Percentiles rank a stretch among this genome's conserved stretches.
Evolutionary conservation across 2,888 invertebrate genomes (phyloP).

Genomic region (Cephalotes varians): DNA sequence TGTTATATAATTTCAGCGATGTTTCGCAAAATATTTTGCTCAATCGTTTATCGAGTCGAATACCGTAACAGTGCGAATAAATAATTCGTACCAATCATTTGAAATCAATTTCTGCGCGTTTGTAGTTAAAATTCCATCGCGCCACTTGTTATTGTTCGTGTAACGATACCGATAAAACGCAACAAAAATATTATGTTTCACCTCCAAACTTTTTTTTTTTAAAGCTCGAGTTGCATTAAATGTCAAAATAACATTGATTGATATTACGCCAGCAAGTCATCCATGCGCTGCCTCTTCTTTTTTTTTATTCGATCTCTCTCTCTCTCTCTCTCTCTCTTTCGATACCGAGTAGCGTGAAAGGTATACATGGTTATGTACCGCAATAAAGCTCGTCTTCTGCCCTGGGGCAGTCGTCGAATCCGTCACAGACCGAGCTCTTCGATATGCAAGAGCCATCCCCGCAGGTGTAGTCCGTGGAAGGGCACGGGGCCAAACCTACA

Average conservation of each 20-base stretch:
- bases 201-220: constrained; percentile 24
- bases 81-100: constrained; percentile 44
- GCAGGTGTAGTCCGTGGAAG: constrained; percentile 89
- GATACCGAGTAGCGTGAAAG: constrained; percentile 37
- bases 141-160: constrained; percentile 35
- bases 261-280: constrained; percentile 17
- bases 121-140: constrained; percentile 40
- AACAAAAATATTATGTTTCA: constrained; percentile 44
- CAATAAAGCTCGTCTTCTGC: constrained; percentile 86
- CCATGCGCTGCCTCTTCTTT: too few species aligned
- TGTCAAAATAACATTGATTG: constrained; percentile 41
- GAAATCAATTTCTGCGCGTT: constrained; percentile 20
- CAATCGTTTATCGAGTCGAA: not conserved
- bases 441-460: constrained; percentile 92
- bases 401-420: constrained; percentile 89
- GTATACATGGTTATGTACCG: constrained; percentile 79
- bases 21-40: constrained; percentile 7
- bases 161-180: constrained; percentile 36
- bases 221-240: constrained; percentile 30
- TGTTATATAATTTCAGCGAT: constrained; percentile 1
- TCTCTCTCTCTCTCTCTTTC: constrained; percentile 2
- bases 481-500: constrained; percentile 85
- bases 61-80: constrained; percentile 28
- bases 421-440: constrained; percentile 90
- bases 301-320: not conserved